Conservation (phyloP, 2,113 vertebrate species). For the Athene cunicularia region DNA sequence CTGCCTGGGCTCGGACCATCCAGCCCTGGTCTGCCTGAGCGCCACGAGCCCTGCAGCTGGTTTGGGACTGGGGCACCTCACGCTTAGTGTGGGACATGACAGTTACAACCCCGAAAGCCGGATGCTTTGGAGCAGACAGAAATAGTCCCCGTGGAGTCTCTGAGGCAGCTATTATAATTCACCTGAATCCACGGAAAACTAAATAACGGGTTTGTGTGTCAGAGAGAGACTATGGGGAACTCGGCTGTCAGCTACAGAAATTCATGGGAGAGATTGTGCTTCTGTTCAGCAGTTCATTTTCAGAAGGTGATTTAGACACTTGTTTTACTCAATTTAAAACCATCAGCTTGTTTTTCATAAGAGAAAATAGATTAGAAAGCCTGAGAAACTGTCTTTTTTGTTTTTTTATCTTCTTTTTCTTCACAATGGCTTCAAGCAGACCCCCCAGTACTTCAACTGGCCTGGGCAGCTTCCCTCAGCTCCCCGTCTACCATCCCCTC, state of each 20-base stretch:
- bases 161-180: not conserved
- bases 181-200: not conserved
- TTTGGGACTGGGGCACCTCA: accelerated
- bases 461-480: not conserved
- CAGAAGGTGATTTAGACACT: not conserved
- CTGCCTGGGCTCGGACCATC: not conserved
- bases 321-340: conserved; percentile 35
- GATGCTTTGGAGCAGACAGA: not conserved
- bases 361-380: not conserved
- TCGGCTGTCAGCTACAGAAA: not conserved
- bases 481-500: not conserved
- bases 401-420: not conserved
- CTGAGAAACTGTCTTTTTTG: not conserved
- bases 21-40: not conserved
- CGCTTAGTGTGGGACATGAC: accelerated
- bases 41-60: accelerated
- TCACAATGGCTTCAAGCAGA: not conserved
- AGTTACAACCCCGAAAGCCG: not conserved
- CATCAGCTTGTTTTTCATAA: not conserved
- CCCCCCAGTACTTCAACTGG: not conserved
- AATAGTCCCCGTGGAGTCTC: not conserved
- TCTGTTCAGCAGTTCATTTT: conserved; percentile 23
- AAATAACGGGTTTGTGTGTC: not conserved
- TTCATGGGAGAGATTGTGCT: not conserved
- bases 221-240: not conserved